phyloP scores from a whole-genome alignment of 2,888 invertebrate species.

The Hipparchia semele region DNA sequence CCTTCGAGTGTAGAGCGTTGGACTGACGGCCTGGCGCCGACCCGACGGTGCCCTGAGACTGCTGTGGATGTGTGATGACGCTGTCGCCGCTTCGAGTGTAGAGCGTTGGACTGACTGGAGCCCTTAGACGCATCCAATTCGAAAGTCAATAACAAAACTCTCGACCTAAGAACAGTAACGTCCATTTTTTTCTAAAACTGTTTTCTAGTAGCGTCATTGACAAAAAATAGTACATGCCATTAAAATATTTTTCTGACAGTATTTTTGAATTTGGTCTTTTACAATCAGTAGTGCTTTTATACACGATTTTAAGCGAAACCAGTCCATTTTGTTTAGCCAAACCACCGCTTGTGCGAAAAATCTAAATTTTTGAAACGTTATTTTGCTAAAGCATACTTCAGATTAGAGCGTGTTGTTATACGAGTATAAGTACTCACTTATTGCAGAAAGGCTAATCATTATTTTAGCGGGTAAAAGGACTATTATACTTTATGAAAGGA shows the following conservation, averaged over 20 bases:
- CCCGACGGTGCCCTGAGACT: conserved; percentile 52
- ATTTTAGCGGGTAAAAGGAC: conserved; percentile 54
- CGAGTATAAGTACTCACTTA: conserved; percentile 48
- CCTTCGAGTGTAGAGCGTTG: conserved; percentile 25
- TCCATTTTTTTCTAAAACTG: conserved; percentile 81
- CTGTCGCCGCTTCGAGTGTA: conserved; percentile 16
- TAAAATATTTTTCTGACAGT: conserved; percentile 78
- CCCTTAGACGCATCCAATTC: conserved; percentile 71
- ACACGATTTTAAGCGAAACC: conserved; percentile 78
- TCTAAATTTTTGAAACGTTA: conserved; percentile 70
- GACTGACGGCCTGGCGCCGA: conserved; percentile 29
- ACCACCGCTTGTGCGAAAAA: conserved; percentile 73
- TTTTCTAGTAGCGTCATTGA: conserved; percentile 78
- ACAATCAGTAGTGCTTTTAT: conserved; percentile 82
- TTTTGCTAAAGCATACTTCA: conserved; percentile 76
- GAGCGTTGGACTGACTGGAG: conserved; percentile 37
- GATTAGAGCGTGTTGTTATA: conserved; percentile 56
- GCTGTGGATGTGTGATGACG: conserved; percentile 52
- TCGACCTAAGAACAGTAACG: conserved; percentile 81
- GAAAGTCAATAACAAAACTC: conserved; percentile 73
- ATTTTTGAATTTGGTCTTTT: conserved; percentile 78
- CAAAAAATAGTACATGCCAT: conserved; percentile 68
- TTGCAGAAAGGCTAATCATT: conserved; percentile 54
- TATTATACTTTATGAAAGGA: conserved; percentile 59
- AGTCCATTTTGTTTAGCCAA: conserved; percentile 83